Conservation (phyloP, 2,113 vertebrate genomes). For the Cromileptes altivelis region DNA sequence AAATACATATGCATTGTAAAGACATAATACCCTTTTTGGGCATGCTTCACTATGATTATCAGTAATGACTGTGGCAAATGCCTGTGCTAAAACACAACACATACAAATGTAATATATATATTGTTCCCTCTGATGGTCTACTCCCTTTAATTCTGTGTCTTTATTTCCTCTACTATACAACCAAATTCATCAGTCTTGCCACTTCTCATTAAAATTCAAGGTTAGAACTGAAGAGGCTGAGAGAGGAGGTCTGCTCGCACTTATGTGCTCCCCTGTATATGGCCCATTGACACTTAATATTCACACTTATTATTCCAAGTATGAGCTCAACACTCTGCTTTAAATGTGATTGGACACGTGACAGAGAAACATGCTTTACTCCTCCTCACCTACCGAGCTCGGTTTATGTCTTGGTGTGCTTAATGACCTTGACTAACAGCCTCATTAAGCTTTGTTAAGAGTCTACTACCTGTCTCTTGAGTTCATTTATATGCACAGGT, state of each 20-base stretch:
- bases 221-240: not conserved
- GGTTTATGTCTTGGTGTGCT: constrained; percentile 43
- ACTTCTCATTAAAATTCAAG: constrained; percentile 22
- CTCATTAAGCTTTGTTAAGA: constrained; percentile 68
- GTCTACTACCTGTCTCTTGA: constrained; percentile 63
- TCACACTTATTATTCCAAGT: constrained; percentile 31
- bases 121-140: not conserved
- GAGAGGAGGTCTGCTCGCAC: not conserved
- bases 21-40: not conserved
- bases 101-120: not conserved
- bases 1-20: not conserved
- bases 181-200: not conserved
- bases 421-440: constrained; percentile 70
- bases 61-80: not conserved
- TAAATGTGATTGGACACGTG: constrained; percentile 37
- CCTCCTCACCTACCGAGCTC: constrained; percentile 46
- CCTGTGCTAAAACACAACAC: not conserved
- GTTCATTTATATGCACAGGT: constrained; percentile 68
- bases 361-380: constrained; percentile 28
- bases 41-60: not conserved
- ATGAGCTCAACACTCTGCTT: constrained; percentile 25
- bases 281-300: constrained; percentile 3
- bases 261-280: not conserved
- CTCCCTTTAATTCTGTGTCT: not conserved
- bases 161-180: not conserved